Evolutionary conservation across 2,888 invertebrate species (phyloP).

Genomic region (Opisthograptis luteolata): DNA sequence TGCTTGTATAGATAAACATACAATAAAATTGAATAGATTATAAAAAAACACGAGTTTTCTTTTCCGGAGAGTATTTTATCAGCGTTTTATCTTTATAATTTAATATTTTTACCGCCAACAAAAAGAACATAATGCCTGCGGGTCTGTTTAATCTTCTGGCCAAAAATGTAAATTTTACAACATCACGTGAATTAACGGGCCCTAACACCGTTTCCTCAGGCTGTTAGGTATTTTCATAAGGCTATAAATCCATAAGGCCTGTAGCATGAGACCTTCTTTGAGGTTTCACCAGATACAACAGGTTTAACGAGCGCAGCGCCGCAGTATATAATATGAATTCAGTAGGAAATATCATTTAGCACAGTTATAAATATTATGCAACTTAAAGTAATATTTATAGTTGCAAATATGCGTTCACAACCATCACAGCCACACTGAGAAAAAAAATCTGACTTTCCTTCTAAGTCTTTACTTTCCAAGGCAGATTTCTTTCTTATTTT

Average conservation of each 20-base stretch:
- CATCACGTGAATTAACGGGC: conserved; percentile 33
- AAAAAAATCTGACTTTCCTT: too few species aligned
- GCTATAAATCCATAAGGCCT: conserved; percentile 47
- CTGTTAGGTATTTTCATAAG: conserved; percentile 48
- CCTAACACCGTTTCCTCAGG: conserved; percentile 31
- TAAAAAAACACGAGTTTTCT: not conserved
- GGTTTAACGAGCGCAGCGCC: conserved; percentile 47
- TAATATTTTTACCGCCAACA: conserved; percentile 25
- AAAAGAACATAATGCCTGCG: conserved; percentile 24
- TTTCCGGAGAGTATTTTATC: conserved; percentile 21
- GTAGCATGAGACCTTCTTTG: conserved; percentile 41
- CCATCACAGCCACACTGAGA: too few species aligned
- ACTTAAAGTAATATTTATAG: too few species aligned
- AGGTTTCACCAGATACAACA: conserved; percentile 49
- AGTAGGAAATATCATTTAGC: too few species aligned
- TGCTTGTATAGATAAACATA: too few species aligned
- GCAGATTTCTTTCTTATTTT: too few species aligned
- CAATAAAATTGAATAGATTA: not conserved
- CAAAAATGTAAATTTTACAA: conserved; percentile 33
- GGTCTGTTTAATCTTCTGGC: conserved; percentile 28
- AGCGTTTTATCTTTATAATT: conserved; percentile 16
- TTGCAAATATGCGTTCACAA: too few species aligned
- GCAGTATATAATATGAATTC: too few species aligned
- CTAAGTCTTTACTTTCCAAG: too few species aligned
- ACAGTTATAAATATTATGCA: too few species aligned